A percentile compares a stretch with the other conserved stretches of the same genome.
Evolutionary conservation across 2,797 vertebrate genomes (phyloP).

Genomic region (Anabas testudineus): DNA sequence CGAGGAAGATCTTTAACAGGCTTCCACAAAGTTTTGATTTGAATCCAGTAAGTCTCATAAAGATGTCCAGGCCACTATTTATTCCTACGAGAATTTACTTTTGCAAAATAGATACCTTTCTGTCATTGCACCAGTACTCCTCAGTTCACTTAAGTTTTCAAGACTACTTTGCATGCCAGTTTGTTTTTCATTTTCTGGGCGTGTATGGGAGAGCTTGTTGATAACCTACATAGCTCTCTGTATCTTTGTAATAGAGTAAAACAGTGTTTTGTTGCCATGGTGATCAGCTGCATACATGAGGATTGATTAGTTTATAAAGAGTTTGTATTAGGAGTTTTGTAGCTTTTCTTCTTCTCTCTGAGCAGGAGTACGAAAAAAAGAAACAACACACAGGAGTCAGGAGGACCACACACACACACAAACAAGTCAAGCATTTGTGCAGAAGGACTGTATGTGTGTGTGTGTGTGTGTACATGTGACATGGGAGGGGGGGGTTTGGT

Average conservation of each 20-base stretch:
- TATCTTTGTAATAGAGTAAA: not conserved
- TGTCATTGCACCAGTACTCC: conserved; percentile 16
- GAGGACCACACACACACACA: conserved; percentile 64
- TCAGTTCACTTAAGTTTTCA: conserved; percentile 3
- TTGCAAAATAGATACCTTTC: conserved; percentile 14
- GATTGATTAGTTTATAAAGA: conserved; percentile 22
- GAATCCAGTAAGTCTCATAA: conserved; percentile 56
- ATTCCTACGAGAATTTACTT: conserved; percentile 11
- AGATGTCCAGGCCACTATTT: conserved; percentile 38
- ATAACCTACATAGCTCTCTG: conserved; percentile 14
- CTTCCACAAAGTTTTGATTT: conserved; percentile 35
- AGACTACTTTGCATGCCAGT: conserved; percentile 29
- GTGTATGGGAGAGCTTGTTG: conserved; percentile 28
- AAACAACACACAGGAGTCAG: conserved; percentile 45
- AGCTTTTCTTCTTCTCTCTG: conserved; percentile 31
- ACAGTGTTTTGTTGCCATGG: conserved; percentile 7
- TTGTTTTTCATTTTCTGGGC: conserved; percentile 44
- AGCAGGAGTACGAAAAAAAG: conserved; percentile 29
- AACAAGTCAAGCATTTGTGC: conserved; percentile 62
- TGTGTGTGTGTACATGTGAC: conserved; percentile 61
- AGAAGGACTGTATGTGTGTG: conserved; percentile 44
- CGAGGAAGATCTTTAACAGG: conserved; percentile 38
- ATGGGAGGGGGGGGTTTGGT: conserved; percentile 75
- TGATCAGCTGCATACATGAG: not conserved
- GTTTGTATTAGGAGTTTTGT: conserved; percentile 21